Percentiles rank a stretch among this genome's conserved stretches.
Evolutionary conservation across 2,888 invertebrate genomes (phyloP).

Genomic region (Drosophila meridionalis): DNA sequence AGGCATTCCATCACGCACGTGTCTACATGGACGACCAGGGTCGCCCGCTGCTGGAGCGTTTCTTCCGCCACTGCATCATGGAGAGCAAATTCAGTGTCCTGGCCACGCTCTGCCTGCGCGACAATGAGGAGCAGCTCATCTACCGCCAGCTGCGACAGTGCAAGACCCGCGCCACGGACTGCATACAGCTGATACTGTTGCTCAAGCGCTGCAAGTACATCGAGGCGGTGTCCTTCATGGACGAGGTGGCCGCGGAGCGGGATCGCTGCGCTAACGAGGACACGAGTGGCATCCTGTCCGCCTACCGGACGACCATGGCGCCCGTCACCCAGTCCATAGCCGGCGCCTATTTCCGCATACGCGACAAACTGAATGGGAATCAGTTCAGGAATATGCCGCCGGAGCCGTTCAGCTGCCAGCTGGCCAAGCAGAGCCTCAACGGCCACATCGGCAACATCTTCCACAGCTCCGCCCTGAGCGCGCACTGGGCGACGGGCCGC

Average conservation of each 20-base stretch:
- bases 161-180: slow-evolving; percentile 74
- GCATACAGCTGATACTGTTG: slow-evolving; percentile 82
- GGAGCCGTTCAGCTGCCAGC: slow-evolving; percentile 82
- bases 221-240: slow-evolving; percentile 83
- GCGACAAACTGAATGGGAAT: slow-evolving; percentile 67
- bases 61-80: slow-evolving; percentile 79
- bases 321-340: slow-evolving; percentile 82
- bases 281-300: slow-evolving; percentile 79
- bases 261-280: slow-evolving; percentile 61
- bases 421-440: slow-evolving; percentile 79
- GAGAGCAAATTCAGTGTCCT: slow-evolving; percentile 77
- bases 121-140: slow-evolving; percentile 80
- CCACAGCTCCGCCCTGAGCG: slow-evolving; percentile 80
- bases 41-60: slow-evolving; percentile 74
- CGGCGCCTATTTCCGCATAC: slow-evolving; percentile 81
- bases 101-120: slow-evolving; percentile 79
- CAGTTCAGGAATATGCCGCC: slow-evolving; percentile 52
- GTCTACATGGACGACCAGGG: slow-evolving; percentile 73
- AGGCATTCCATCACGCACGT: slow-evolving; percentile 84
- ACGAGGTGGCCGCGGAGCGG: slow-evolving; percentile 75
- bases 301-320: slow-evolving; percentile 83
- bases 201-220: slow-evolving; percentile 83
- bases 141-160: slow-evolving; percentile 77
- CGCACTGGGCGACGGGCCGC: slow-evolving; percentile 80
- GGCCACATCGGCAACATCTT: slow-evolving; percentile 80